Percentiles rank a stretch among this genome's conserved stretches.
Evolutionary conservation across 1,140 invertebrate species (phyloP).

Genomic region (Zaprionus camerounensis): DNA sequence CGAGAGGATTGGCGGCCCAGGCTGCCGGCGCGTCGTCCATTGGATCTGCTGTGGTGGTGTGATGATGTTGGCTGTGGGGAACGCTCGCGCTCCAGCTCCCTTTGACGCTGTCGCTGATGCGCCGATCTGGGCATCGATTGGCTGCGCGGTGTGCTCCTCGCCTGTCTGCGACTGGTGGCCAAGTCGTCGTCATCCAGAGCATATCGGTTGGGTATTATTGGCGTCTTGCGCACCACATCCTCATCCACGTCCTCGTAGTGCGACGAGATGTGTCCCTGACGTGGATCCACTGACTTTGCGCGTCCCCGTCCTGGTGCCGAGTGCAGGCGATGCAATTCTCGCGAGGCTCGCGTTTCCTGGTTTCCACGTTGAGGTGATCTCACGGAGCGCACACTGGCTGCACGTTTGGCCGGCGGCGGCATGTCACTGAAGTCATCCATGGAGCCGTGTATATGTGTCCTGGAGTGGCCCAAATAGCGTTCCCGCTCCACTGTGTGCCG

Average conservation of each 20-base stretch:
- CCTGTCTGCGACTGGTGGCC: slow-evolving; percentile 23
- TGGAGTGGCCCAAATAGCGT: slow-evolving; percentile 60
- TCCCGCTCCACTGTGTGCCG: slow-evolving; percentile 83
- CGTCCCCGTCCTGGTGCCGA: slow-evolving; percentile 65
- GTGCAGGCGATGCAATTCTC: slow-evolving; percentile 72
- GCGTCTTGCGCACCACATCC: slow-evolving; percentile 85
- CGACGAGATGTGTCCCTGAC: slow-evolving; percentile 51
- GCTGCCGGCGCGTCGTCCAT: slow-evolving; percentile 57
- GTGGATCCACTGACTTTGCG: slow-evolving; percentile 82
- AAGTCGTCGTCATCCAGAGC: slow-evolving; percentile 87
- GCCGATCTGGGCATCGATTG: slow-evolving; percentile 81
- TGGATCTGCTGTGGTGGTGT: slow-evolving; percentile 34
- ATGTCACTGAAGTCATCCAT: slow-evolving; percentile 72
- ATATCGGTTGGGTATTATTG: slow-evolving; percentile 90
- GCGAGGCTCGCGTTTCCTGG: slow-evolving; percentile 61
- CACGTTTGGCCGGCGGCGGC: slow-evolving; percentile 63
- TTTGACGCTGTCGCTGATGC: slow-evolving; percentile 62
- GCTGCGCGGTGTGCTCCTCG: slow-evolving; percentile 56
- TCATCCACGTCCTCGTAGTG: slow-evolving; percentile 83
- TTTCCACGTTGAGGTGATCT: slow-evolving; percentile 59
- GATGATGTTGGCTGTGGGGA: slow-evolving; percentile 52
- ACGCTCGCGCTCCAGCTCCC: slow-evolving; percentile 52
- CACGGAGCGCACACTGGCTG: slow-evolving; percentile 71
- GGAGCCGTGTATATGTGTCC: slow-evolving; percentile 62
- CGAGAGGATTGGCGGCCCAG: slow-evolving; percentile 67